Conservation (phyloP, 2,888 invertebrate genomes). For the Amblyjoppa fuscipennis region DNA sequence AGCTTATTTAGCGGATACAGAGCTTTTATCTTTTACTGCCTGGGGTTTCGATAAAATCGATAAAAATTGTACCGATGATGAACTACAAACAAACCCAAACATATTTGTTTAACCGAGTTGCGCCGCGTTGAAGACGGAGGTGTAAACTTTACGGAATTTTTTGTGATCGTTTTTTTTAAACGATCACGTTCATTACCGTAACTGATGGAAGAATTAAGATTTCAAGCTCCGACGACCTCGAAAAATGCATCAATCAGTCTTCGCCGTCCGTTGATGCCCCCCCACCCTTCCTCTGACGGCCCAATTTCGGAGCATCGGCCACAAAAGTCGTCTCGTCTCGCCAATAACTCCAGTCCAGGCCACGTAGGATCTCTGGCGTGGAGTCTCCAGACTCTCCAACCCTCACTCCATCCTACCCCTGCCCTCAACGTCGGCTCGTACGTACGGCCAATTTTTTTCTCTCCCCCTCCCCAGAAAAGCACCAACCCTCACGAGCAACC, state of each 20-base stretch:
- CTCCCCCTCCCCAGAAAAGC: neutral
- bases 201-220: slow-evolving; percentile 5
- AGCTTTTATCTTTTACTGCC: neutral
- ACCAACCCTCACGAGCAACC: slow-evolving; percentile 37
- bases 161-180: neutral
- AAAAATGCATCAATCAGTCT: slow-evolving; percentile 38
- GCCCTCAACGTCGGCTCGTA: slow-evolving; percentile 4
- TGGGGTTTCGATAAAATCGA: too few species aligned
- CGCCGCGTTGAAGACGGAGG: neutral
- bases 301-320: slow-evolving; percentile 36
- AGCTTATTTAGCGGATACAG: neutral
- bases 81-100: too few species aligned
- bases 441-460: slow-evolving; percentile 36
- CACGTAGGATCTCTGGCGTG: slow-evolving; percentile 54
- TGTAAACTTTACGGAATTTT: neutral
- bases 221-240: neutral
- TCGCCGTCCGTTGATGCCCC: neutral
- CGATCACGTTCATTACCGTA: neutral
- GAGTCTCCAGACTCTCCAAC: slow-evolving; percentile 42
- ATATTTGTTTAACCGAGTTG: neutral
- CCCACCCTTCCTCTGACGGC: neutral
- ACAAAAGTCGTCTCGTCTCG: slow-evolving; percentile 60
- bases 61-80: too few species aligned
- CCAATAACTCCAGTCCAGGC: slow-evolving; percentile 61
- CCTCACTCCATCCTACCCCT: neutral